Percentiles rank a stretch among this genome's conserved stretches.
phyloP scores from a whole-genome alignment of 2,113 vertebrate species.

The Theristicus caerulescens region DNA sequence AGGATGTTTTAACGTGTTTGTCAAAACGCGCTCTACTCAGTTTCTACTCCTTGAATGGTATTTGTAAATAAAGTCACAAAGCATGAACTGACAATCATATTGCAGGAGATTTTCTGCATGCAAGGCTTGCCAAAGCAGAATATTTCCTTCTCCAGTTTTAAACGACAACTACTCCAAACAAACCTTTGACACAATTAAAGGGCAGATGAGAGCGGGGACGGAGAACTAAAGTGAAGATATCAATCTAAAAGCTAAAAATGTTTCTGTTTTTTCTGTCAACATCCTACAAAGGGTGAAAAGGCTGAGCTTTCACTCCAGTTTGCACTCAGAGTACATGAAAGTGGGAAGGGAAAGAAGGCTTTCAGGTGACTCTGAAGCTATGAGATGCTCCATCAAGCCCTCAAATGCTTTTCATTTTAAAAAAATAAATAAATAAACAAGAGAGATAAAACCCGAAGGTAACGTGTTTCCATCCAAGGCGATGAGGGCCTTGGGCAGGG shows the following conservation, averaged over 20 bases:
- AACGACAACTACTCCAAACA: slow-evolving; percentile 7
- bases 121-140: neutral
- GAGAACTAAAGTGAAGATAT: neutral
- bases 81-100: neutral
- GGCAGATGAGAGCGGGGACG: neutral
- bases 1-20: neutral
- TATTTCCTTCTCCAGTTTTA: neutral
- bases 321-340: neutral
- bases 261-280: neutral
- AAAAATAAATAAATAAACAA: neutral
- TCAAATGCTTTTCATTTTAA: neutral
- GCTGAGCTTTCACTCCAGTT: neutral
- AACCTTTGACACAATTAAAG: neutral
- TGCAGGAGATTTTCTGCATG: neutral
- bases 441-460: neutral
- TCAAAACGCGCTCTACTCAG: neutral
- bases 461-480: neutral
- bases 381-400: neutral
- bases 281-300: neutral
- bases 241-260: neutral
- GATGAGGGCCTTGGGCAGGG: neutral
- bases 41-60: neutral
- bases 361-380: neutral
- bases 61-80: slow-evolving; percentile 15
- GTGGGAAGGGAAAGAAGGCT: neutral